Evolutionary conservation across 35 echinoderm and acorn worm species (phyloP).

Genomic region (Ophioderma brevispina): DNA sequence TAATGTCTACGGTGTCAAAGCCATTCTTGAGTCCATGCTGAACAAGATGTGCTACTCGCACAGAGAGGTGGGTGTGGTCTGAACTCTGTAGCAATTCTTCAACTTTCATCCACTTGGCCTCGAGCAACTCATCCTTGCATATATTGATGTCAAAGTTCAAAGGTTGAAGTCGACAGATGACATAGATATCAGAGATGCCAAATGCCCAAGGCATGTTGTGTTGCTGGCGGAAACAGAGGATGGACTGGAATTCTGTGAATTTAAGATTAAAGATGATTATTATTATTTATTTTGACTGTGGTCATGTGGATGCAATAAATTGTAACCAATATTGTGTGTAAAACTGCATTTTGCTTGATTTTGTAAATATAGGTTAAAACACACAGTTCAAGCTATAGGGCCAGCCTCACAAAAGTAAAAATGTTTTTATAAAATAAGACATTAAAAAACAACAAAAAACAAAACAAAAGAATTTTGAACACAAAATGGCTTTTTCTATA

Average conservation of each 20-base stretch:
- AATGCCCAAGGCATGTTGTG: slow-evolving; percentile 84
- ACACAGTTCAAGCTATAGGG: no score
- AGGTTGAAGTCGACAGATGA: slow-evolving; percentile 81
- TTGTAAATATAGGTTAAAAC: no score
- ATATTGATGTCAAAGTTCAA: slow-evolving; percentile 93
- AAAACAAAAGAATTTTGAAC: no score
- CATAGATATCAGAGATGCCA: slow-evolving; percentile 91
- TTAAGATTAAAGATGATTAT: background rate
- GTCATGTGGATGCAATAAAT: no score
- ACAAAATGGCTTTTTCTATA: no score
- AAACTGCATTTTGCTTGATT: no score
- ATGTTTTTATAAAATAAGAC: no score
- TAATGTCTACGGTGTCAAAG: slow-evolving; percentile 75
- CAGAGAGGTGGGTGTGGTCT: slow-evolving; percentile 63
- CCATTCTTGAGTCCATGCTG: slow-evolving; percentile 56
- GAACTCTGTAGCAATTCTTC: slow-evolving; percentile 40
- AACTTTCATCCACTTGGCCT: slow-evolving; percentile 84
- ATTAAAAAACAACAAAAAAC: no score
- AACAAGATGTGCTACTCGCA: slow-evolving; percentile 58
- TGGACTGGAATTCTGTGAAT: slow-evolving; percentile 84
- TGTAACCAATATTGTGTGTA: no score
- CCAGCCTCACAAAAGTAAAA: no score
- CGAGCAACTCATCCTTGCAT: slow-evolving; percentile 66
- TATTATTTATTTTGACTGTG: background rate
- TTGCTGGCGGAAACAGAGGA: slow-evolving; percentile 91